phyloP scores from a whole-genome alignment of 2,888 invertebrate species.

The Rhingia rostrata region DNA sequence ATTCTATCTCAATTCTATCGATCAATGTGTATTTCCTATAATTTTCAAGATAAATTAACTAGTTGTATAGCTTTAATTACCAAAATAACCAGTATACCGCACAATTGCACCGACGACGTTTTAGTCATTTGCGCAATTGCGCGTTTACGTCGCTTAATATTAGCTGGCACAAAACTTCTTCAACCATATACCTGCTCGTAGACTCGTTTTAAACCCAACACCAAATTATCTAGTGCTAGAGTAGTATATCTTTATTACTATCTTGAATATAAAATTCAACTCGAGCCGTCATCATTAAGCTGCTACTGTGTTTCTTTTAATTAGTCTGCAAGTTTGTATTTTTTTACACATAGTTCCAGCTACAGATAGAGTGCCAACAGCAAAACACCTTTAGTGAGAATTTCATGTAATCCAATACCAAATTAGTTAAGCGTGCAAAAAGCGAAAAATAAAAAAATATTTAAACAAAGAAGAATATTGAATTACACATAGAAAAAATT shows the following conservation, averaged over 20 bases:
- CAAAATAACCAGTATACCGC: slow-evolving; percentile 2
- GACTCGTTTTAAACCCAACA: slow-evolving; percentile 1
- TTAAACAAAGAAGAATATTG: slow-evolving; percentile 48
- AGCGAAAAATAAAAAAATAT: slow-evolving; percentile 6
- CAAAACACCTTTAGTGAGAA: slow-evolving; percentile 56
- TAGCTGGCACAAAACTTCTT: neutral
- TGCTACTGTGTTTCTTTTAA: slow-evolving; percentile 43
- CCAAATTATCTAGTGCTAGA: neutral
- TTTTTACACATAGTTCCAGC: neutral
- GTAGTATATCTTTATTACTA: slow-evolving; percentile 28
- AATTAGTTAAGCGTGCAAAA: slow-evolving; percentile 37
- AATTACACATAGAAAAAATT: slow-evolving; percentile 39
- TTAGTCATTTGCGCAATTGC: neutral
- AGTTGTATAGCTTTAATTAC: neutral
- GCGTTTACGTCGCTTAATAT: neutral
- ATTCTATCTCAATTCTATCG: neutral
- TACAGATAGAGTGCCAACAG: neutral
- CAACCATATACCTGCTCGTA: too few species aligned
- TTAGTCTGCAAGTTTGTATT: slow-evolving; percentile 15
- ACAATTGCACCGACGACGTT: slow-evolving; percentile 17
- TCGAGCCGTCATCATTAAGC: slow-evolving; percentile 21
- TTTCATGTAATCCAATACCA: slow-evolving; percentile 55
- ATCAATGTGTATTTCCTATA: neutral
- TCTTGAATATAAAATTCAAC: slow-evolving; percentile 23
- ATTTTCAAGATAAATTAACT: neutral